Evolutionary conservation across 2,113 vertebrate species (phyloP).

Genomic region (Microtus richardsoni): DNA sequence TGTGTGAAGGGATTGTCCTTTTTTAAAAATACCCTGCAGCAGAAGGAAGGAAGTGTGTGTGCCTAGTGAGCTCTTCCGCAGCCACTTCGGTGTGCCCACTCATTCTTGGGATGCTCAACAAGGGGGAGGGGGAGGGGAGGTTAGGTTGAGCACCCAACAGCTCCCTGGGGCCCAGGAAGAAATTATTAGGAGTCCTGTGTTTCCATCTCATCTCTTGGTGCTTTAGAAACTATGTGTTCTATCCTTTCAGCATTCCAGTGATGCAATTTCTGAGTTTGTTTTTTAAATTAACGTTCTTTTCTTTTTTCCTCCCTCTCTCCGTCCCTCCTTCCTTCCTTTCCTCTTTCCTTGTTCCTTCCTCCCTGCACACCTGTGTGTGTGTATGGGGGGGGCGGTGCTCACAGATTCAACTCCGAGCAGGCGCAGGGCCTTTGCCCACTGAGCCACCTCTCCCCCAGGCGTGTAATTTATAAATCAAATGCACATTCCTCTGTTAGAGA

Average conservation of each 20-base stretch:
- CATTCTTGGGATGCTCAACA: neutral
- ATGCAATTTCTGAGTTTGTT: neutral
- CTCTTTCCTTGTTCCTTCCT: neutral
- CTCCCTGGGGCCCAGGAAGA: neutral
- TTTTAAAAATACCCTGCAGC: neutral
- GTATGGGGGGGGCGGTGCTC: neutral
- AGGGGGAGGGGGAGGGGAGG: neutral
- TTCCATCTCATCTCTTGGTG: neutral
- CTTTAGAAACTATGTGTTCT: neutral
- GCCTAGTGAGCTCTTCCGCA: rapidly evolving
- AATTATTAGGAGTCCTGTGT: neutral
- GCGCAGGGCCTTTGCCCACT: neutral
- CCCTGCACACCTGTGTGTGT: neutral
- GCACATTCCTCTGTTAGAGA: neutral
- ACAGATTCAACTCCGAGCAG: too few species aligned
- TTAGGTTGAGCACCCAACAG: neutral
- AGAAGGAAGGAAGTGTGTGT: neutral
- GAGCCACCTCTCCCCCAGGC: too few species aligned
- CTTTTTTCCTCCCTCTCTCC: neutral
- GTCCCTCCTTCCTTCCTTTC: neutral
- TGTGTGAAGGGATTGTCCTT: neutral
- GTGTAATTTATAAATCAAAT: neutral
- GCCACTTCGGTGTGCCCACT: neutral
- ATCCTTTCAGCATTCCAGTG: neutral
- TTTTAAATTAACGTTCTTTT: neutral